Evolutionary conservation across 2,113 vertebrate species (phyloP).

Genomic region (Chascanopsetta lugubris): DNA sequence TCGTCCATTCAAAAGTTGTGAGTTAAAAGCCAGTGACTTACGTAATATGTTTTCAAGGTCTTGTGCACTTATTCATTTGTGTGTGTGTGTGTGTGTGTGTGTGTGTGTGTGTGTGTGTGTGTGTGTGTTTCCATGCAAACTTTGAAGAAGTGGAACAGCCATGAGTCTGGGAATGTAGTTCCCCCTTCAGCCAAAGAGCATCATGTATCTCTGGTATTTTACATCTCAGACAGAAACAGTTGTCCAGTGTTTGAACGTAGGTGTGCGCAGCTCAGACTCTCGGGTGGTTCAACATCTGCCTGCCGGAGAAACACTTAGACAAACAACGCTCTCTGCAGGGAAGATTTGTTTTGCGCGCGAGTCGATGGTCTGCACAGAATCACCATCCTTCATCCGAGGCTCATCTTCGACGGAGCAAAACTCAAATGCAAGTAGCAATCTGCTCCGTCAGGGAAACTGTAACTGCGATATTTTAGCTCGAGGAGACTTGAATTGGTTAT

Average conservation of each 20-base stretch:
- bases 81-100: not conserved
- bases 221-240: slow-evolving; percentile 42
- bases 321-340: slow-evolving; percentile 38
- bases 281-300: slow-evolving; percentile 43
- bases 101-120: not conserved
- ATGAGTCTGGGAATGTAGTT: slow-evolving; percentile 51
- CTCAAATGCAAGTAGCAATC: slow-evolving; percentile 36
- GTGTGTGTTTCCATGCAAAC: not conserved
- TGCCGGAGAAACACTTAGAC: slow-evolving; percentile 58
- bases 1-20: no score
- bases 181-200: slow-evolving; percentile 23
- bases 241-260: slow-evolving; percentile 38
- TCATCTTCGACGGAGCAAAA: slow-evolving; percentile 43
- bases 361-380: slow-evolving; percentile 47
- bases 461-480: slow-evolving; percentile 49
- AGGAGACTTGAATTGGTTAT: slow-evolving; percentile 41
- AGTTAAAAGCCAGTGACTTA: no score
- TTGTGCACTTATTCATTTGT: no score
- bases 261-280: slow-evolving; percentile 34
- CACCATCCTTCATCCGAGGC: slow-evolving; percentile 44
- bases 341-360: slow-evolving; percentile 41
- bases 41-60: slow-evolving; percentile 1
- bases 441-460: slow-evolving; percentile 46
- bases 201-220: slow-evolving; percentile 41
- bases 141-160: slow-evolving; percentile 24